Base-by-base conservation (phyloP, 2,113 vertebrate species). In the Psilopogon haemacephalus region DNA sequence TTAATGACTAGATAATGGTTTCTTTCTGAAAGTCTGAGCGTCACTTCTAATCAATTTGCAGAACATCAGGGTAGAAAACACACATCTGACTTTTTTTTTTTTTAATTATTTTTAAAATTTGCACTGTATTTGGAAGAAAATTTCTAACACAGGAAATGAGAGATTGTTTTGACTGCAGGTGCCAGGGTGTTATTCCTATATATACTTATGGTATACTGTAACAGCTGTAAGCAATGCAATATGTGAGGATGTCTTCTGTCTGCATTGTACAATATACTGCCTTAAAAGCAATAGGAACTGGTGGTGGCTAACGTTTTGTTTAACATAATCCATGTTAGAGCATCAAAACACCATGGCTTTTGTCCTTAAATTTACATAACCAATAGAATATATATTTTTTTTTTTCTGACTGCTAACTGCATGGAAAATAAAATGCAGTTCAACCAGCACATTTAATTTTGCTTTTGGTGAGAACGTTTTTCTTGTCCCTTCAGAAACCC, bases 1-100 rank as follows among this genome's bases (percentile, higher is more conserved):
- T 92, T 97, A 97, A 96, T 94, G 90, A 92, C 73, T 93, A 56
- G 90, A 79, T 96, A 95, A 95, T 91, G 72, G 87, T 90, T 92
- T 95, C 58, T 94, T 89, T 94, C 86, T 97, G 78, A 91, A 93
- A 94, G 81, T 86, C 83, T 90, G 74, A 93, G 28, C 73, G 85
- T 89, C 77, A 71, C 46, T 93, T 93, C 81, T 95, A 82, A 82
- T 93, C 77, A 95, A 55, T 96, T 95, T 88, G 87, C 82, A 76
- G 78, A 90, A 91, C 65, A 91, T 94, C 33, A 88, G 62, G 13
- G 33, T 83, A 80, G 78, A 68, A 92, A 91, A 86, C 75, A 73
- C 37, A 64, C 80, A 84, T 81, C 60, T 92, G 76, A 48, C 35
- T 3, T 24, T 20, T 23, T 48, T 23, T 48, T 23, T 48, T 48